phyloP scores from a whole-genome alignment of 2,113 vertebrate genomes.

The Oncorhynchus keta region DNA sequence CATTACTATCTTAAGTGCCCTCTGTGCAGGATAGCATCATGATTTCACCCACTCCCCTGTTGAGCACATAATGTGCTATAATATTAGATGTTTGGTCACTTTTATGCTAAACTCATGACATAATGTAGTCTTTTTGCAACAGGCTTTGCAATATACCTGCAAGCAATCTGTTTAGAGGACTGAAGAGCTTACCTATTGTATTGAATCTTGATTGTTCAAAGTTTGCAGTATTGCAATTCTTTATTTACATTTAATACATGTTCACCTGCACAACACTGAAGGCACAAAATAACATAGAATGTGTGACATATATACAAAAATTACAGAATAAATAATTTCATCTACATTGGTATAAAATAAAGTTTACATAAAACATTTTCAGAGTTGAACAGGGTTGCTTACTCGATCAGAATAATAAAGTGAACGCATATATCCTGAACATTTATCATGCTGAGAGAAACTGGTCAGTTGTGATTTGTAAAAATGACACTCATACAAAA shows the following conservation, averaged over 20 bases:
- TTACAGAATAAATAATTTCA: constrained; percentile 96
- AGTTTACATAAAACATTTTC: constrained; percentile 69
- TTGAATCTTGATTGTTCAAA: neutral
- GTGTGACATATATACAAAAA: constrained; percentile 85
- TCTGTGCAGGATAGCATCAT: too few relatives aligned
- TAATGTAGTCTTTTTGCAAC: too few relatives aligned
- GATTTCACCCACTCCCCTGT: too few relatives aligned
- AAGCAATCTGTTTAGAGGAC: too few relatives aligned
- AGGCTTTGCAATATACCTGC: too few relatives aligned
- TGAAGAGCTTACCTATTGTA: too few relatives aligned
- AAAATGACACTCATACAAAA: constrained; percentile 13
- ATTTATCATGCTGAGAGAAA: constrained; percentile 58
- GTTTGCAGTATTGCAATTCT: constrained; percentile 56
- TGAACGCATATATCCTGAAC: constrained; percentile 27
- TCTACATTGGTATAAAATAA: constrained; percentile 84
- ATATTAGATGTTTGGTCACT: too few relatives aligned
- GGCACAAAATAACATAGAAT: constrained; percentile 74
- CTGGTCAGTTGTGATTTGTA: constrained; percentile 45
- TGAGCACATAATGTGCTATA: too few relatives aligned
- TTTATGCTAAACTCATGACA: too few relatives aligned
- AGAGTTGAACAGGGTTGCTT: constrained; percentile 26
- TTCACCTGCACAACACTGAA: constrained; percentile 81
- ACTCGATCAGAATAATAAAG: constrained; percentile 24
- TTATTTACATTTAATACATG: constrained; percentile 73
- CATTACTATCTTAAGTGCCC: too few relatives aligned